Base-by-base conservation (phyloP, 2,888 invertebrate genomes). In the Drosophila kambysellisi region DNA sequence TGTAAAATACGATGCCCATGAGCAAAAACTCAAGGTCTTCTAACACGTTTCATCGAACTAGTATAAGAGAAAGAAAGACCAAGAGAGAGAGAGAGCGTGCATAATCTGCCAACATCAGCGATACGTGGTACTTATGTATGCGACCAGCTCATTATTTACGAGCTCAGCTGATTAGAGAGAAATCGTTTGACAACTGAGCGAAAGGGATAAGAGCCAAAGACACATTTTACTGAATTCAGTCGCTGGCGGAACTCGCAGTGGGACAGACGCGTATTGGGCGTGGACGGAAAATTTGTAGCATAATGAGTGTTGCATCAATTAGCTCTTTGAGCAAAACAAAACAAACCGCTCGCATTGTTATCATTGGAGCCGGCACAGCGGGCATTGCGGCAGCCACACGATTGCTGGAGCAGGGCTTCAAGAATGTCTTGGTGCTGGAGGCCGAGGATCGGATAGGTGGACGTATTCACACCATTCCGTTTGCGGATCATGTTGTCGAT, bases 361-460 rank as follows among this genome's bases (percentile, higher is more conserved):
- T 94, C 17, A 82, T 94, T 29, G 93, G 93, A 0, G 93, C 93
- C 8, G 93, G 93, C 20, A 82, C 92, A 0, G 81, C 93, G 3
- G 93, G 93, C 29, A 92, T 94, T 30, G 93, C 93, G 0, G 92
- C 93, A 0, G 93, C 92, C 5, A 92, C 92, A 0, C 91, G 91
- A 32, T 88, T 95, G 0, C 56, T 93, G 6, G 91, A 93, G 60
- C 88, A 89, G 50, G 94, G 94, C 7, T 92, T 94, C 56, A 85
- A 83, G 30, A 92, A 94, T 77, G 94, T 95, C 2, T 74, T 94
- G 41, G 93, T 96, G 0, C 86, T 96, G 51, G 96, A 96, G 90
- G 95, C 95, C 1, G 95, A 94, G 76, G 93, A 94, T 76, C 94
- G 95, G 41, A 94, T 96, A 60, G 96, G 96, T 0, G 96, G 96